phyloP scores from a whole-genome alignment of 2,113 vertebrate species.

The Myotis lucifugus region DNA sequence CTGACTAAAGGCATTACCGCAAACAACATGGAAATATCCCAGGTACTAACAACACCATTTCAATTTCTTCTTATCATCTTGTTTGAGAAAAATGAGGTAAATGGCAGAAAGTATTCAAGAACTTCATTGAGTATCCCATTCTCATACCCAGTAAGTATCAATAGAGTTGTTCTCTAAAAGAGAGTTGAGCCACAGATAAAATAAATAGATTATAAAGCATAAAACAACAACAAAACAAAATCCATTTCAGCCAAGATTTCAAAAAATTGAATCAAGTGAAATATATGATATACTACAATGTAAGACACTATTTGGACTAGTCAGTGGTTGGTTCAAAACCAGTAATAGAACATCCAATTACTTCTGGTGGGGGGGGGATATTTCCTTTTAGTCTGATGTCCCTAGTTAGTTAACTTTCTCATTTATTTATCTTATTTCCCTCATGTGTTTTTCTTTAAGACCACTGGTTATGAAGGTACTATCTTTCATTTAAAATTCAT shows the following conservation, averaged over 20 bases:
- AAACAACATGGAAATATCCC: not conserved
- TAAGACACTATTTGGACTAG: not conserved
- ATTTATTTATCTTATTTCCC: not conserved
- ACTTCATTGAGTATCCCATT: not conserved
- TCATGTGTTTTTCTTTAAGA: not conserved
- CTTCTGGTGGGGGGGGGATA: not conserved
- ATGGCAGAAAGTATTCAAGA: not conserved
- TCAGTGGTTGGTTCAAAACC: not conserved
- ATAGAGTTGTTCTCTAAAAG: not conserved
- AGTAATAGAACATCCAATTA: not conserved
- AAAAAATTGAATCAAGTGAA: slow-evolving; percentile 20
- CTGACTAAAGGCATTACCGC: not conserved
- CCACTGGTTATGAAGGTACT: not conserved
- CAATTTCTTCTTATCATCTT: not conserved
- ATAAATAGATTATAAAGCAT: not conserved
- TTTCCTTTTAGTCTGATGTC: not conserved
- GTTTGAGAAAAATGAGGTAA: not conserved
- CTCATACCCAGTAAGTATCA: not conserved
- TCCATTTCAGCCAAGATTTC: not conserved
- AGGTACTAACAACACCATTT: not conserved
- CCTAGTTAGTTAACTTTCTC: not conserved
- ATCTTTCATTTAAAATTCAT: not conserved
- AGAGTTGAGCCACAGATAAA: not conserved
- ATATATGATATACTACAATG: not conserved
- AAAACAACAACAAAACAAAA: not conserved